Conservation (phyloP, 1,140 invertebrate species). For the Yoshiicerus persimilis region DNA sequence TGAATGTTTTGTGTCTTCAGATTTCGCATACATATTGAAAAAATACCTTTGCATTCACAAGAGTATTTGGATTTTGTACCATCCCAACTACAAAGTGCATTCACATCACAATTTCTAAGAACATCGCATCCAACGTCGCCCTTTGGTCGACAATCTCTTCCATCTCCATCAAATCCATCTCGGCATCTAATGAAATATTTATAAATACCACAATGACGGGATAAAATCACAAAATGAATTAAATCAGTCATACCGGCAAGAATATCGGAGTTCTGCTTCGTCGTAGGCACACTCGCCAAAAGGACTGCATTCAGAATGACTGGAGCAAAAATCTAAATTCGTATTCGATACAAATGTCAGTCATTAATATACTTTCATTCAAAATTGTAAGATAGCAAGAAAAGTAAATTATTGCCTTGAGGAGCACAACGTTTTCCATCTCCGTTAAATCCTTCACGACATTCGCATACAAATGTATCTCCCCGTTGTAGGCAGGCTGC, state of each 20-base stretch:
- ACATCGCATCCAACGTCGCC: conserved; percentile 56
- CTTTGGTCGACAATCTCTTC: conserved; percentile 63
- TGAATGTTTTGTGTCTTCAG: too few species aligned
- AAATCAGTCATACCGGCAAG: conserved; percentile 48
- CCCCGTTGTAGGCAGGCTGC: conserved; percentile 70
- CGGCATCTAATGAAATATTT: conserved; percentile 64
- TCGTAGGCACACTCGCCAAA: conserved; percentile 75
- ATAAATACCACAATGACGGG: not conserved
- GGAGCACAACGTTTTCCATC: conserved; percentile 71
- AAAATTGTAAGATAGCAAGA: not conserved
- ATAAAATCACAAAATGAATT: too few species aligned
- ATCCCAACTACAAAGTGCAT: conserved; percentile 64
- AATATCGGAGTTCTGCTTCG: conserved; percentile 59
- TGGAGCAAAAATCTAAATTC: conserved; percentile 64
- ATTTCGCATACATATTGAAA: too few species aligned
- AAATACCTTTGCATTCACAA: conserved; percentile 63
- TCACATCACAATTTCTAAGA: conserved; percentile 60
- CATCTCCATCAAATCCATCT: conserved; percentile 59
- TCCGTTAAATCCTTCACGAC: conserved; percentile 75
- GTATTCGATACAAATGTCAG: not conserved
- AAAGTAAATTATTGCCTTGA: conserved; percentile 58
- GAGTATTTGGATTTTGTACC: conserved; percentile 61
- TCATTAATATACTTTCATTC: not conserved
- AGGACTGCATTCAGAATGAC: conserved; percentile 68
- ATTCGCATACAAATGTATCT: conserved; percentile 72